Evolutionary conservation across 2,113 vertebrate species (phyloP), one percentile per base, ranked within the genome.

Genomic region (Seriola rivoliana): DNA sequence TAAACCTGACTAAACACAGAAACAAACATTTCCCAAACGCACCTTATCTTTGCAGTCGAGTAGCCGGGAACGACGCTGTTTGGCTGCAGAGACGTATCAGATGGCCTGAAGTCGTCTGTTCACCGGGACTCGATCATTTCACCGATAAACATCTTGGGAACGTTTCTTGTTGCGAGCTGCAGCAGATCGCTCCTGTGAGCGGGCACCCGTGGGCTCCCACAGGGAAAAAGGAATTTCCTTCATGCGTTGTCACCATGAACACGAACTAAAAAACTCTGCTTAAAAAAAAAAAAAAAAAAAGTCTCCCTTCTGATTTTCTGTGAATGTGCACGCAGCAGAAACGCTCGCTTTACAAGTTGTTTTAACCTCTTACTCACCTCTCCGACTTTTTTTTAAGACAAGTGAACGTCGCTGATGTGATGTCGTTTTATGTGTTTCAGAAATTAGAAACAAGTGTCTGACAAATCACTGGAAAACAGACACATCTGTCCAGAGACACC

Each of bases 121-220:
- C 75, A 78, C 46, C 67, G 84, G 40, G 40, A 93, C 87, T 75
- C 80, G 80, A 81, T 75, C 89, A 88, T 94, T 95, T 93, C 90
- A 81, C 80, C 64, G 94, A 95, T 95, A 93, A 48, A 54, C 69
- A 95, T 95, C 95, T 92, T 91, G 91, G 94, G 92, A 94, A 92
- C 85, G 88, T 88, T 87, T 59, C 46, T 85, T 11, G 73, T 82
- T 72, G 93, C 84, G 93, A 85, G 73, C 36, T 85, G 86, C 82
- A 88, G 86, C 83, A 89, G 91, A 89, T 86, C 42, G 40, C 66
- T 91, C 25, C 80, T 92, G 89, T 89, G 84, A 89, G 73, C 80
- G 83, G 80, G 75, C 82, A 90, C 72, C 85, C 65, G 71, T 74
- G 83, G 85, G 84, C 71, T 89, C 85, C 65, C 72, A 73, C 72